Evolutionary conservation across 2,888 invertebrate genomes (phyloP).

Genomic region (Terebella lapidaria): DNA sequence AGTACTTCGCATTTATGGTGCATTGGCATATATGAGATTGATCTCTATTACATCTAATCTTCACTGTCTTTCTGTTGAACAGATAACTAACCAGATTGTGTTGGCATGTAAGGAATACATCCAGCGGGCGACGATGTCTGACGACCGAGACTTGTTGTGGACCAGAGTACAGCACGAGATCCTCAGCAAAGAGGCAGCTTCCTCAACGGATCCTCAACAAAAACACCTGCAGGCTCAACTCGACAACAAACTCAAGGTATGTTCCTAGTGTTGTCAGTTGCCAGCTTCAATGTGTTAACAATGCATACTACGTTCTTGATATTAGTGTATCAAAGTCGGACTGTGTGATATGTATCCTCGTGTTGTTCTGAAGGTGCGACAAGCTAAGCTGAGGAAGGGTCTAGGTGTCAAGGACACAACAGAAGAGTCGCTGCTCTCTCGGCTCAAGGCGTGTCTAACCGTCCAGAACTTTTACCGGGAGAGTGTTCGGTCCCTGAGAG

Average conservation of each 20-base stretch:
- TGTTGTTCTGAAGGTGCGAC: too few species aligned
- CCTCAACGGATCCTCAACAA: slow-evolving; percentile 30
- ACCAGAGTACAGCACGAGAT: slow-evolving; percentile 40
- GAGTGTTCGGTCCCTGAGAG: slow-evolving; percentile 30
- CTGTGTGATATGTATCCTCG: too few species aligned
- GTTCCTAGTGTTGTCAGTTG: background rate
- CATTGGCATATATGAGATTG: background rate
- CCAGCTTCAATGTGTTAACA: background rate
- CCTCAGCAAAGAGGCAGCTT: slow-evolving; percentile 21
- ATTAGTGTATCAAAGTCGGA: too few species aligned
- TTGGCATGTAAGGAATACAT: slow-evolving; percentile 50
- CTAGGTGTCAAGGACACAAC: too few species aligned
- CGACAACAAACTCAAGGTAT: slow-evolving; percentile 40
- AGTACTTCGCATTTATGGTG: background rate
- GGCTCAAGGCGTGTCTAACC: slow-evolving; percentile 41
- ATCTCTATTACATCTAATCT: background rate
- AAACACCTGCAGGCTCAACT: slow-evolving; percentile 38
- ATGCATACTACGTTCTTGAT: too few species aligned
- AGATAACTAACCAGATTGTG: slow-evolving; percentile 53
- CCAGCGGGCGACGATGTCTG: slow-evolving; percentile 35
- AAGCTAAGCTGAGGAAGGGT: too few species aligned
- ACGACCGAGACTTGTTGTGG: slow-evolving; percentile 43
- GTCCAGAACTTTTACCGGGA: slow-evolving; percentile 46
- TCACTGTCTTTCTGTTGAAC: too few species aligned
- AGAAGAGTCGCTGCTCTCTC: slow-evolving; percentile 37